These are phyloP conservation scores for Blastomussa wellsi DNA, from an alignment of 92 coral and sea anemone genomes.

Conservation along the genomic window DNA sequence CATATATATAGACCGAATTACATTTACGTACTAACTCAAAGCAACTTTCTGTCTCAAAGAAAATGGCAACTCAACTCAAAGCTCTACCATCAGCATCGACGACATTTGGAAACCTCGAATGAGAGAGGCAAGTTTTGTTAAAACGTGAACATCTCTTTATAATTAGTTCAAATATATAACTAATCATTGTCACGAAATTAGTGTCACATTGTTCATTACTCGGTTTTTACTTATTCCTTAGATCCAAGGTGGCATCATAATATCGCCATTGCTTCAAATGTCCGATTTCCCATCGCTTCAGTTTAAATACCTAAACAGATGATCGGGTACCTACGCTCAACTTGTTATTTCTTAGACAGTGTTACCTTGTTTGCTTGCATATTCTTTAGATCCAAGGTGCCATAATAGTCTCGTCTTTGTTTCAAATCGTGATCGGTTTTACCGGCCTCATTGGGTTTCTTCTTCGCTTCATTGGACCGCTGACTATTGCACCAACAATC, in stretches of 20 bases:
- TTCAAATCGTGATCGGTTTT: conserved; percentile 87
- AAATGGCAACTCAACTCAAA: conserved; percentile 11
- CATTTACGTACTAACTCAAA: neutral
- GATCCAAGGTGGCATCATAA: too few relatives aligned
- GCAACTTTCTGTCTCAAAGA: neutral
- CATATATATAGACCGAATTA: neutral
- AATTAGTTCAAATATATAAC: too few relatives aligned
- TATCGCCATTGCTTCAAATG: too few relatives aligned
- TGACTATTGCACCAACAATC: conserved; percentile 91
- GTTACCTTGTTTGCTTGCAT: neutral
- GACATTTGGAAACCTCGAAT: conserved; percentile 84
- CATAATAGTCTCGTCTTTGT: conserved; percentile 83
- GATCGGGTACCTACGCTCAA: too few relatives aligned
- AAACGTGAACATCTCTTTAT: too few relatives aligned
- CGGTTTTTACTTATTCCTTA: too few relatives aligned
- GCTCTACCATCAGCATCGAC: conserved; percentile 3
- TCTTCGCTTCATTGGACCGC: conserved; percentile 92
- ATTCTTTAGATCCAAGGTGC: conserved; percentile 87
- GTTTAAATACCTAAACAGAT: too few relatives aligned
- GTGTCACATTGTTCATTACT: too few relatives aligned
- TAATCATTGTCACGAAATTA: too few relatives aligned
- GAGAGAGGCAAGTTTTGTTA: conserved; percentile 78
- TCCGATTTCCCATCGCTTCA: too few relatives aligned
- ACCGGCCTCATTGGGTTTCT: conserved; percentile 87
- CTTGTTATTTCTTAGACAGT: too few relatives aligned